Conservation (phyloP, 2,888 invertebrate genomes). For the Lomographa bimaculata region DNA sequence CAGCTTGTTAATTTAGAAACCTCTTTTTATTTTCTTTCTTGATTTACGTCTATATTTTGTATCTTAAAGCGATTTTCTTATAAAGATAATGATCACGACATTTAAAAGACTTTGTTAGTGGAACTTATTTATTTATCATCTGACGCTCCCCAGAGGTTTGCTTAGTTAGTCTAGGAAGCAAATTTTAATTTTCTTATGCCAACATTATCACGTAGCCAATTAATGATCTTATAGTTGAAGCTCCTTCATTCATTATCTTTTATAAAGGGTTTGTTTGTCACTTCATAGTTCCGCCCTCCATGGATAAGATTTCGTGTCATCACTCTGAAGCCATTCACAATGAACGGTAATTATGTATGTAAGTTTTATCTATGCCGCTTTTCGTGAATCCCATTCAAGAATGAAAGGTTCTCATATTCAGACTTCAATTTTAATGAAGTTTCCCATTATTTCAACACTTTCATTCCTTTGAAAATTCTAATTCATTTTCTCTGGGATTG, state of each 20-base stretch:
- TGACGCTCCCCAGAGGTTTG: constrained; percentile 38
- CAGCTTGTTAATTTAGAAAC: no score
- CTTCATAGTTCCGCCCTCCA: constrained; percentile 37
- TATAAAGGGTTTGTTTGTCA: constrained; percentile 49
- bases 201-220: constrained; percentile 65
- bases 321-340: constrained; percentile 8
- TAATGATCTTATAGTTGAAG: constrained; percentile 54
- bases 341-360: constrained; percentile 5
- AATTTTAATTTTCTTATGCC: constrained; percentile 55
- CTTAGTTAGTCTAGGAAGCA: constrained; percentile 31
- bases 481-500: no score
- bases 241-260: constrained; percentile 53
- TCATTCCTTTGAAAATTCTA: no score
- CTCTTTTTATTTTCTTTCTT: no score
- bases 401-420: no score
- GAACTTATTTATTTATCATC: constrained; percentile 29
- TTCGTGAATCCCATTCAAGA: no score
- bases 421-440: constrained; percentile 1
- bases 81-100: no score
- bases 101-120: constrained; percentile 10
- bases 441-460: constrained; percentile 3
- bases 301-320: constrained; percentile 21
- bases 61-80: no score
- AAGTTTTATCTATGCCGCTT: background rate
- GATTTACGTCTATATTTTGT: no score